Evolutionary conservation across 2,888 invertebrate species (phyloP).

Genomic region (Plagodis pulveraria): DNA sequence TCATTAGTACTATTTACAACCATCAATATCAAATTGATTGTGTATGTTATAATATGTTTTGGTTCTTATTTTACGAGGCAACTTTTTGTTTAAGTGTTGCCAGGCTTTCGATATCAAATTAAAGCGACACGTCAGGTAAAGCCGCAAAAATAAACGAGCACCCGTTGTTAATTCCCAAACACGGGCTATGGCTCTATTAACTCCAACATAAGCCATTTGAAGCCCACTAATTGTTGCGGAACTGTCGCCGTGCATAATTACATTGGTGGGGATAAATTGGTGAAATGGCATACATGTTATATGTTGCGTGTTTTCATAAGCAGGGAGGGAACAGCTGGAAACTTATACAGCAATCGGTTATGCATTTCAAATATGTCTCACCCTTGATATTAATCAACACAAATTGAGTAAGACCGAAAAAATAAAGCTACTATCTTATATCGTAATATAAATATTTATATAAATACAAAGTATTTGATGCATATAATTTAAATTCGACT

Average conservation of each 20-base stretch:
- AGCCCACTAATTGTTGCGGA: constrained; percentile 30
- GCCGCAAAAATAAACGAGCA: constrained; percentile 20
- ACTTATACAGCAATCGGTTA: no score
- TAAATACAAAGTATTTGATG: no score
- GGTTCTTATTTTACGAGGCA: background rate
- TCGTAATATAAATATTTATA: no score
- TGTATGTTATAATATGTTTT: no score
- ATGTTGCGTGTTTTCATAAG: background rate
- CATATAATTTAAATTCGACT: no score
- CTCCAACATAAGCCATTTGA: constrained; percentile 28
- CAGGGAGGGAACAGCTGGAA: background rate
- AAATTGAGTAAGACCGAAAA: no score
- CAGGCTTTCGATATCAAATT: constrained; percentile 2
- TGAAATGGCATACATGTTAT: constrained; percentile 4
- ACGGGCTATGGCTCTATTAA: constrained; percentile 19
- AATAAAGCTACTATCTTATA: no score
- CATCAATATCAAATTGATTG: no score
- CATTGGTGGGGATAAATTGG: constrained; percentile 23
- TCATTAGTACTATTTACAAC: no score
- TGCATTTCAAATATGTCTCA: no score
- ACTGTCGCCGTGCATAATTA: constrained; percentile 29
- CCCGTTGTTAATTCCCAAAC: constrained; percentile 10
- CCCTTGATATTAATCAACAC: no score
- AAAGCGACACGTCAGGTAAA: constrained; percentile 4
- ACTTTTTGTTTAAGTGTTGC: background rate